Conservation (phyloP, 92 coral and sea anemone genomes). For the Palythoa grandis region DNA sequence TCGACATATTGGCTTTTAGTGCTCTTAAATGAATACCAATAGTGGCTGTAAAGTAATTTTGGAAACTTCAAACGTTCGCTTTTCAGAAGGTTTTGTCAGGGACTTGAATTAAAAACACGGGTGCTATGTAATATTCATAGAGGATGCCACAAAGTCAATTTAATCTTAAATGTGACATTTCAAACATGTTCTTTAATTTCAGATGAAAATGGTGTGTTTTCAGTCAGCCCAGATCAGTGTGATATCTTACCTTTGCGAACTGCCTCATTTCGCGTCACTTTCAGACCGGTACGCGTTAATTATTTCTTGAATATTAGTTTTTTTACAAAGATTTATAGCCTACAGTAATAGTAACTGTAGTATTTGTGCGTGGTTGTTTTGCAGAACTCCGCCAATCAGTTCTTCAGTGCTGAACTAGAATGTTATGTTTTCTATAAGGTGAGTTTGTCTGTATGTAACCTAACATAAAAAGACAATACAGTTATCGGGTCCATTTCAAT, state of each 20-base stretch:
- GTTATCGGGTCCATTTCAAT: too few species aligned
- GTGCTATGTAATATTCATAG: too few species aligned
- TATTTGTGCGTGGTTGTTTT: not conserved
- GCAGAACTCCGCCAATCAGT: constrained; percentile 91
- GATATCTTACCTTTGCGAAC: constrained; percentile 79
- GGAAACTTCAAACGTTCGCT: too few species aligned
- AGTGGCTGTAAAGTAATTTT: too few species aligned
- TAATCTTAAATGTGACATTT: not conserved
- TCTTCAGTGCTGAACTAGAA: constrained; percentile 92
- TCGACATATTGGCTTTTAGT: too few species aligned
- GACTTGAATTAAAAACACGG: too few species aligned
- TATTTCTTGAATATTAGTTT: too few species aligned
- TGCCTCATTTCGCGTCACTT: constrained; percentile 91
- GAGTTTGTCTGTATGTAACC: not conserved
- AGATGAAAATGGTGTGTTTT: constrained; percentile 88
- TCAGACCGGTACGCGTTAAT: constrained; percentile 85
- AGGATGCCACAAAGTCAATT: not conserved
- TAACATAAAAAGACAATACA: not conserved
- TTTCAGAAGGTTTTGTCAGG: too few species aligned
- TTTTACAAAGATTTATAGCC: too few species aligned
- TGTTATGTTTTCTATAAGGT: constrained; percentile 95
- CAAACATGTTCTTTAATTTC: not conserved
- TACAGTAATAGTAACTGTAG: not conserved
- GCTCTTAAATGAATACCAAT: too few species aligned
- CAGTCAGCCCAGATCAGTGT: constrained; percentile 82